Conservation (phyloP, 2,113 vertebrate species). For the Amazona guildingii region DNA sequence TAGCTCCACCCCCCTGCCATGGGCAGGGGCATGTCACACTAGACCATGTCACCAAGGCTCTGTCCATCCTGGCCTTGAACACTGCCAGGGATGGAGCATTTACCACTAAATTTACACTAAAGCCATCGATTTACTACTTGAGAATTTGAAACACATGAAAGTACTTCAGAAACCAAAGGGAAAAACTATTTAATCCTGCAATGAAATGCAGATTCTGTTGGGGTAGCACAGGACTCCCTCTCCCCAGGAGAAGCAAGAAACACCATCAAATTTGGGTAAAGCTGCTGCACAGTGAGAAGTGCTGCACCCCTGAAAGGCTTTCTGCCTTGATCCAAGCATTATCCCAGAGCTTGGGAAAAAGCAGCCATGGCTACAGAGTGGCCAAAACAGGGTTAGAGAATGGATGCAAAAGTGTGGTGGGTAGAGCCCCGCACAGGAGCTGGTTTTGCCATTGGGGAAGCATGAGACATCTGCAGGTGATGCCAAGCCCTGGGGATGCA, state of each 20-base stretch:
- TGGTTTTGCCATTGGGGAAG: neutral
- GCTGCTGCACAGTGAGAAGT: neutral
- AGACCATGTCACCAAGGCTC: neutral
- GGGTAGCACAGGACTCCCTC: neutral
- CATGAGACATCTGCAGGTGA: neutral
- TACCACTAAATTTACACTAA: neutral
- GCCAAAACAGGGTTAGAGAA: neutral
- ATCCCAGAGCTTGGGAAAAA: neutral
- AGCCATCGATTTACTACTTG: neutral
- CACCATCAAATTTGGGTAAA: neutral
- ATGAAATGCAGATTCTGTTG: neutral
- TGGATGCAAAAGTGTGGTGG: neutral
- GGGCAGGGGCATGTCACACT: neutral
- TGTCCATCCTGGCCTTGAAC: neutral
- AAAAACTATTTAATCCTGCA: neutral
- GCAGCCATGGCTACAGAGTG: accelerated
- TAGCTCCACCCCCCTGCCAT: neutral
- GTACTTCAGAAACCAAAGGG: neutral
- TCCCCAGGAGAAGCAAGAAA: neutral
- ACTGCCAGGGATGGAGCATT: neutral
- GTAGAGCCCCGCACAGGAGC: neutral
- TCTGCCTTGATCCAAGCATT: neutral
- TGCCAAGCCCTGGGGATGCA: neutral
- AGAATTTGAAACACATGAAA: neutral
- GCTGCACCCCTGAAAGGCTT: accelerated